Base-by-base conservation (phyloP, 2,888 invertebrate species). In the Onthophagus sagittarius region DNA sequence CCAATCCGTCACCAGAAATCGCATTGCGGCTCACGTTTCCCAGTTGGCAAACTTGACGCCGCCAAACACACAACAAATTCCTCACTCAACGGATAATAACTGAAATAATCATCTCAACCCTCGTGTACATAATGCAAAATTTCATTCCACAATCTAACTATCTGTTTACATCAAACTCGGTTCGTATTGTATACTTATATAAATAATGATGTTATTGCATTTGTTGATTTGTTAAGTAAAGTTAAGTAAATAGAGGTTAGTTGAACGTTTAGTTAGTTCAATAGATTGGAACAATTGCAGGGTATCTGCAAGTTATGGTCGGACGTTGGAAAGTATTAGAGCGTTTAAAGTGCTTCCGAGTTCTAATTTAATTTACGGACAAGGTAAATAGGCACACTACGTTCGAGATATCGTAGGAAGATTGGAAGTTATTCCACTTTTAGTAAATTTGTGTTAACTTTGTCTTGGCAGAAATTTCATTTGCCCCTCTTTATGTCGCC, bases 401-500 rank as follows among this genome's bases (percentile, higher is more conserved):
- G 39, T 53, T 53, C 39, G 39, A 11, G 39, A 53, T 53, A 53
- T 53, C 39, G 39, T 11, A 11, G 39, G 39, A 53, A 53, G 39
- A 53, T 7, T 53, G 39, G 39, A 53, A 53, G 39, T 53, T 53
- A 53, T 53, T 53, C 39, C 39, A 9, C 64, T 23, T 64, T 64
- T 64, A 64, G 64, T 64, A 14, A 14, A 14, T 64, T 64, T 13
- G 64, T 14, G 64, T 15, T 23, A 64, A 64, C 7, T 64, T 64
- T 15, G 14, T 15, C 15, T 15, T 64, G 64, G 15, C 23, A 14
- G 23, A 64, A 64, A 64, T 64, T 64, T 64, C 64, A 64, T 64
- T 64, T 64, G n/a, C 15, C 23, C n/a, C 64, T 64, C 64, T 64
- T 64, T 64, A 64, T 64, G 64, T 14, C 23, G 64, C 23, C 14